Percentiles rank a stretch among this genome's conserved stretches.
Evolutionary conservation across 2,113 vertebrate genomes (phyloP).

Genomic region (Plecotus auritus): DNA sequence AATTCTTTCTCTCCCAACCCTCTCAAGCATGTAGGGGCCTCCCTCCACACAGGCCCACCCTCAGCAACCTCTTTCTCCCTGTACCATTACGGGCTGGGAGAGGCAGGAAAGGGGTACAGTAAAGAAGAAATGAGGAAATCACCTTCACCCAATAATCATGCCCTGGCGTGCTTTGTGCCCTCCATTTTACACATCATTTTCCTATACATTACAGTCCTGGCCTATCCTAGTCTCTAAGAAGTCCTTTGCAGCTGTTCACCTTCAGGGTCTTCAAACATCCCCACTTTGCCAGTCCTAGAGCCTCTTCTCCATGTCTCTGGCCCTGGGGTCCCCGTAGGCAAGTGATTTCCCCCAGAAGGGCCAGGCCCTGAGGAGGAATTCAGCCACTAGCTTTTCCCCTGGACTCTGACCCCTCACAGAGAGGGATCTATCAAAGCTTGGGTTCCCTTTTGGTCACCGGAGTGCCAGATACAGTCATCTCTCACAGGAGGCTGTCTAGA

Average conservation of each 20-base stretch:
- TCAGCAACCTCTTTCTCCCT: not conserved
- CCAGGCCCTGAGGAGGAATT: not conserved
- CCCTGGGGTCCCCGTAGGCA: not conserved
- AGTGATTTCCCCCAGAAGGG: not conserved
- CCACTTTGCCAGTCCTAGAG: not conserved
- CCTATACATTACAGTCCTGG: not conserved
- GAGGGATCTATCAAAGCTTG: not conserved
- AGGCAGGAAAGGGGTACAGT: not conserved
- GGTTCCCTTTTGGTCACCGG: not conserved
- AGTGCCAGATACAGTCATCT: not conserved
- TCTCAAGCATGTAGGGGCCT: conserved; percentile 34
- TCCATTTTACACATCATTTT: not conserved
- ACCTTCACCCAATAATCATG: not conserved
- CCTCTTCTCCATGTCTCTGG: not conserved
- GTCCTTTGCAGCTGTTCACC: not conserved
- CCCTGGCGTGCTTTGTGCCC: not conserved
- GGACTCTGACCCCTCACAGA: not conserved
- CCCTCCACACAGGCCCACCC: not conserved
- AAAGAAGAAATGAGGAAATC: conserved; percentile 11
- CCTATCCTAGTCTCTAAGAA: not conserved
- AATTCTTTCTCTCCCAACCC: conserved; percentile 58
- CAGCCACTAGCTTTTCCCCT: not conserved
- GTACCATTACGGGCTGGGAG: not conserved
- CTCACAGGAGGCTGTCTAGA: not conserved
- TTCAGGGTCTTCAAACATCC: not conserved